phyloP scores from a whole-genome alignment of 2,113 vertebrate genomes.

The Periophthalmodon schlosseri region DNA sequence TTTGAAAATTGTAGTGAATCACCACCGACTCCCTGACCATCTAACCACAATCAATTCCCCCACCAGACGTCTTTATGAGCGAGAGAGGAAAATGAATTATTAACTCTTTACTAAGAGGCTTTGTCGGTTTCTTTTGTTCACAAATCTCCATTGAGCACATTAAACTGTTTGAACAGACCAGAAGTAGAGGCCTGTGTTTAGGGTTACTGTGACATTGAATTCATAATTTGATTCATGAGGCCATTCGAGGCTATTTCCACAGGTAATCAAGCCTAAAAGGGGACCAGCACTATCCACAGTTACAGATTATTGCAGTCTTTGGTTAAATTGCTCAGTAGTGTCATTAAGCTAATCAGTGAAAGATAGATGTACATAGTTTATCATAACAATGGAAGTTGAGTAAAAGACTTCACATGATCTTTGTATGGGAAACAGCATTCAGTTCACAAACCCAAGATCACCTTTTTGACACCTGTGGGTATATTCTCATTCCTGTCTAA shows the following conservation, averaged over 20 bases:
- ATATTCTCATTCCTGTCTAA: not conserved
- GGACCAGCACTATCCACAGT: slow-evolving; percentile 64
- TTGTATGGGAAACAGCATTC: not conserved
- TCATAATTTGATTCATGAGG: slow-evolving; percentile 74
- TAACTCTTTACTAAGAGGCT: slow-evolving; percentile 56
- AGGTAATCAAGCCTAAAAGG: slow-evolving; percentile 75
- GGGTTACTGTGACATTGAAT: slow-evolving; percentile 68
- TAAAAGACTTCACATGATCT: slow-evolving; percentile 48
- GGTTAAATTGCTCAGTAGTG: slow-evolving; percentile 50
- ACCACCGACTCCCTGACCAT: slow-evolving; percentile 49
- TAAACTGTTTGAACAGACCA: slow-evolving; percentile 45
- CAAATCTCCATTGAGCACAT: slow-evolving; percentile 46
- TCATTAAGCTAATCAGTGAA: slow-evolving; percentile 68
- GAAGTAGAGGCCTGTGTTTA: slow-evolving; percentile 55
- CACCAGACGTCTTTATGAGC: slow-evolving; percentile 48
- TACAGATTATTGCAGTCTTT: slow-evolving; percentile 68
- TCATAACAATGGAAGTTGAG: slow-evolving; percentile 64
- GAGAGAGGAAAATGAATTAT: slow-evolving; percentile 58
- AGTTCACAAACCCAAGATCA: not conserved
- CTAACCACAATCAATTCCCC: slow-evolving; percentile 66
- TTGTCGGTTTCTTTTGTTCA: slow-evolving; percentile 51
- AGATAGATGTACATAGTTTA: slow-evolving; percentile 65
- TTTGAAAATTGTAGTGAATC: slow-evolving; percentile 70
- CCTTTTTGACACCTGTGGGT: not conserved
- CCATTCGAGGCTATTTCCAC: slow-evolving; percentile 70